phyloP scores from a whole-genome alignment of 1,140 invertebrate genomes.

The Drosophila cardini region DNA sequence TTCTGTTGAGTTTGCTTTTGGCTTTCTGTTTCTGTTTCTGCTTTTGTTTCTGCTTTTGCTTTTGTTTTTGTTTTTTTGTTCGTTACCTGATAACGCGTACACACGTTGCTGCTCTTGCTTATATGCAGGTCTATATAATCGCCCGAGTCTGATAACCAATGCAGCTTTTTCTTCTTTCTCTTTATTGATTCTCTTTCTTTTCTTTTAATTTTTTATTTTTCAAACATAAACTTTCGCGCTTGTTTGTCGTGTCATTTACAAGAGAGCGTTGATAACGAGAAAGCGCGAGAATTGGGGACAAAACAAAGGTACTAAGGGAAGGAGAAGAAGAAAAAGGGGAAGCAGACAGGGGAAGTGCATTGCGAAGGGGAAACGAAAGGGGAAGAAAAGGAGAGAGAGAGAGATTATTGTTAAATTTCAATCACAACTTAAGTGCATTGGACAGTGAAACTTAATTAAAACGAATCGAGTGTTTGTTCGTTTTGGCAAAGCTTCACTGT shows the following conservation, averaged over 20 bases:
- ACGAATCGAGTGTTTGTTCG: neutral
- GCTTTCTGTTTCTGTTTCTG: conserved; percentile 4
- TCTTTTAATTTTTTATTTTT: conserved; percentile 8
- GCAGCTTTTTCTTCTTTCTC: conserved; percentile 27
- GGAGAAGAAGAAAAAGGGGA: neutral
- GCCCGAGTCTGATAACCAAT: conserved; percentile 38
- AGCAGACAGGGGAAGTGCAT: too few species aligned
- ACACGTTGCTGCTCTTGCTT: conserved; percentile 30
- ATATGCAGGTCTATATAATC: conserved; percentile 27
- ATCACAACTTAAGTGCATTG: conserved; percentile 11
- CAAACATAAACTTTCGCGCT: conserved; percentile 27
- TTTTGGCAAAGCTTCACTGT: neutral
- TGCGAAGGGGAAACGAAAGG: too few species aligned
- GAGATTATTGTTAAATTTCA: conserved; percentile 19
- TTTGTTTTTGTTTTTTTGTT: conserved; percentile 25
- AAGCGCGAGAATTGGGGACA: conserved; percentile 11
- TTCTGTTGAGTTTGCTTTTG: conserved; percentile 48
- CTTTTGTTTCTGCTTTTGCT: too few species aligned
- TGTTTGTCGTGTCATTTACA: conserved; percentile 33
- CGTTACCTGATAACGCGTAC: conserved; percentile 47
- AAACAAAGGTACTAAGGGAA: conserved; percentile 27
- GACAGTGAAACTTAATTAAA: neutral
- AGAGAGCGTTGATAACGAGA: conserved; percentile 26
- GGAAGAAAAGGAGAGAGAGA: too few species aligned
- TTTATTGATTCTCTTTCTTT: conserved; percentile 17